These are phyloP conservation scores for Saccopteryx bilineata DNA, from an alignment of 2,113 vertebrate genomes.

Conservation along the genomic window DNA sequence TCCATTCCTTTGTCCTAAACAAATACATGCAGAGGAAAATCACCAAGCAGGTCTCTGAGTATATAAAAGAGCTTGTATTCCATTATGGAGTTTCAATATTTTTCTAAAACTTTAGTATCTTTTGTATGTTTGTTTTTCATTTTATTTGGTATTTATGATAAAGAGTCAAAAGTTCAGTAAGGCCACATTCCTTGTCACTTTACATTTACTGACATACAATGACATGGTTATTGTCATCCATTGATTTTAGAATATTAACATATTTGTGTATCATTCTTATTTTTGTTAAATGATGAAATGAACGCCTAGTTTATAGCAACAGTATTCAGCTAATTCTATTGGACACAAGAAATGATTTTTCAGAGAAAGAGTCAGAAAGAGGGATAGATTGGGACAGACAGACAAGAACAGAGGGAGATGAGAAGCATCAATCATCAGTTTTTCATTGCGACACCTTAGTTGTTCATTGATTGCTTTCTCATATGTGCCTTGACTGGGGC, in stretches of 20 bases:
- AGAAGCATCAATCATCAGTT: too few species aligned
- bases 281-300: neutral
- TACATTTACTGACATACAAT: neutral
- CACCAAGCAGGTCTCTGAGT: neutral
- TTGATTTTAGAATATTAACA: neutral
- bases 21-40: conserved; percentile 23
- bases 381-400: too few species aligned
- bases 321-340: neutral
- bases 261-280: neutral
- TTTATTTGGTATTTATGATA: neutral
- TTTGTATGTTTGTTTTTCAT: neutral
- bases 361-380: too few species aligned
- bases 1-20: conserved; percentile 27
- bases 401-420: too few species aligned
- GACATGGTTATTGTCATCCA: neutral
- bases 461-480: too few species aligned
- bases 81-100: neutral
- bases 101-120: neutral
- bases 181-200: neutral
- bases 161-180: neutral
- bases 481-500: too few species aligned
- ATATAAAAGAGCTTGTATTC: conserved; percentile 20
- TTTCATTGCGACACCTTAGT: too few species aligned
- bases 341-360: neutral
- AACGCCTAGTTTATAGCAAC: neutral